Conservation (phyloP, 2,113 vertebrate genomes). For the Apeltes quadracus region DNA sequence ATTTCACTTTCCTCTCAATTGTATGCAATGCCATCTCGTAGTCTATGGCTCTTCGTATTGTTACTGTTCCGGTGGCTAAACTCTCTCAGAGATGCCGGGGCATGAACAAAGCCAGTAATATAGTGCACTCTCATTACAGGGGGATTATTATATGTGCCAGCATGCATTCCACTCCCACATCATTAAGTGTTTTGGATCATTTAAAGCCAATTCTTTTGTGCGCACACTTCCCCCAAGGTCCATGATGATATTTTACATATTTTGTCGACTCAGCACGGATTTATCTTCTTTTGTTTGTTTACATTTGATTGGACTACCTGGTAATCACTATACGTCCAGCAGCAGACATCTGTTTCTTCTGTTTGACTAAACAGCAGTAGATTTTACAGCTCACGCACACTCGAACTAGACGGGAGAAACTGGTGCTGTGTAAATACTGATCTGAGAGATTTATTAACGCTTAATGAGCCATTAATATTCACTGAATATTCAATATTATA, state of each 20-base stretch:
- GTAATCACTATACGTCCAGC: constrained; percentile 24
- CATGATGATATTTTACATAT: constrained; percentile 49
- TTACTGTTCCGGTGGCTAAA: constrained; percentile 64
- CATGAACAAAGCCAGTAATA: constrained; percentile 68
- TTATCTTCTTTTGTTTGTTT: constrained; percentile 39
- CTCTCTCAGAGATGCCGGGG: constrained; percentile 56
- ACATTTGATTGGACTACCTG: constrained; percentile 31
- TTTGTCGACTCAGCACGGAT: constrained; percentile 41
- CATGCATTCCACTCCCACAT: constrained; percentile 63
- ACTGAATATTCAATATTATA: no score
- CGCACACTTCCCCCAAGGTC: constrained; percentile 27
- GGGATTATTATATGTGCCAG: constrained; percentile 73
- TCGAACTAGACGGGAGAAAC: background rate
- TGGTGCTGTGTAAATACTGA: constrained; percentile 48
- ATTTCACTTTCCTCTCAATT: constrained; percentile 47
- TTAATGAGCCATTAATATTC: constrained; percentile 62
- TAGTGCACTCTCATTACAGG: constrained; percentile 74
- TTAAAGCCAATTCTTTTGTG: constrained; percentile 57
- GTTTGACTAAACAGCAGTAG: constrained; percentile 27
- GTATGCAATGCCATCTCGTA: constrained; percentile 23
- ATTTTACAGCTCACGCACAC: background rate
- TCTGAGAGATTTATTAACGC: constrained; percentile 52
- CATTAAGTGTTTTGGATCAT: constrained; percentile 68
- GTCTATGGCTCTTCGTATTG: constrained; percentile 45
- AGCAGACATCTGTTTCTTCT: constrained; percentile 17